Evolutionary conservation across 2,888 invertebrate genomes (phyloP), one percentile per base, ranked within the genome.

Genomic region (Agriopis marginaria): DNA sequence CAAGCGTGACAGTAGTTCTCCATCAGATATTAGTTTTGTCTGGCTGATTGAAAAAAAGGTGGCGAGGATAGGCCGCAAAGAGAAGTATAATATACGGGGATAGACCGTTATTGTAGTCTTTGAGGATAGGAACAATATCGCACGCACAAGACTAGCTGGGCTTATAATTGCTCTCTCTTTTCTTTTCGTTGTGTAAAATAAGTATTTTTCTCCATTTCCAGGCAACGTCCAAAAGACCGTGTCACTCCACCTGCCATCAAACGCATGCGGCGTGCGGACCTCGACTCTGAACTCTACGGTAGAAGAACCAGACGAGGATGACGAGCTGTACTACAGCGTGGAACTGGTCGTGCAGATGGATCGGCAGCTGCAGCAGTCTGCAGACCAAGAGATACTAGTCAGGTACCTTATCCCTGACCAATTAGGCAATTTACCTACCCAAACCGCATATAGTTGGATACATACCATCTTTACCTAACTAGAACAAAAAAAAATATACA

Each of bases 311-410:
- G 89, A 86, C 14, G 89, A 91, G 54, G 86, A 89, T 70, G 88
- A 95, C 81, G 89, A 95, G 58, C 91, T 96, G 83, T 95, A 95
- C 82, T 96, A 96, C 85, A 95, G 95, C 12, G 96, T 96, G 10
- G 95, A 95, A 66, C 89, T 97, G 64, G 95, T 97, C 74, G 92
- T 97, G 40, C 97, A 97, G 86, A 97, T 97, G 95, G 97, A 97
- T 81, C 94, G 95, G 70, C 96, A 96, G 80, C 90, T 97, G 60
- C 96, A 97, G 76, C 97, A 97, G 88, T 96, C 96, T 55, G 95
- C 96, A 0, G 97, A 97, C 81, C 96, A 97, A 79, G 96, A 96
- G 79, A 90, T 95, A 63, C 89, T 95, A 12, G 95, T 97, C 8
- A 90, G 92, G 93, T 92, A 32, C 32, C 32, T 32, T n/a, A 3